Base-by-base conservation (phyloP, 2,113 vertebrate genomes). In the Rhagologus leucostigma region DNA sequence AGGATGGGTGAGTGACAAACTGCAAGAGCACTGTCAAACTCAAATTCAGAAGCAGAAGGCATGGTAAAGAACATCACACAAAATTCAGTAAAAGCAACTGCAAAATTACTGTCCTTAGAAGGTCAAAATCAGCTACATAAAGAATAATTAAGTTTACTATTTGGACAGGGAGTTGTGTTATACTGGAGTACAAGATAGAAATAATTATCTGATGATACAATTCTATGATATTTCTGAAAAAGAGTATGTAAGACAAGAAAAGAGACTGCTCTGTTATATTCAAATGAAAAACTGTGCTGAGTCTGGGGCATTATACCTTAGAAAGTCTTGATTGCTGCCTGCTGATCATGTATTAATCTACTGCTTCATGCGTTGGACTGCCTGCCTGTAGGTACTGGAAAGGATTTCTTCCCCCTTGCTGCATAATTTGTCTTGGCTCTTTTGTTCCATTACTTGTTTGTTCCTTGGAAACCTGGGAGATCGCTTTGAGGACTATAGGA, bases 251-350 rank as follows among this genome's bases (percentile, higher is more conserved):
- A 71, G 35, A 77, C 59, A 84, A 74, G 37, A n/a, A 70, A 81
- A 63, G 52, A 78, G 16, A 33, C 15, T 29, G 56, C 42, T 67
- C 16, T 67, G 16, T 52, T 67, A 44, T 24, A 79, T 37, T 89
- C 5, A 65, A 35, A 83, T 0, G 3, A 90, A 94, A 76, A 76
- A 7, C 49, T 18, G 23, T 35, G 30, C 46, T 26, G 24, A 85
- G 42, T 74, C 70, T 83, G 42, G 37, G 44, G 14, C 46, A 39
- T 46, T 64, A 44, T 3, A 22, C 57, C 59, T 83, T 20, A 80
- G 88, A 85, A 83, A 92, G 41, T 10, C 53, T 73, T 88, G 67
- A 79, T 4, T 83, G 86, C 67, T 90, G 75, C 62, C 75, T 64
- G 27, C 49, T 79, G 53, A 80, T 65, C 71, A 53, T 6, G 9